Conservation (phyloP, 2,113 vertebrate genomes). For the Hypanus sabinus region DNA sequence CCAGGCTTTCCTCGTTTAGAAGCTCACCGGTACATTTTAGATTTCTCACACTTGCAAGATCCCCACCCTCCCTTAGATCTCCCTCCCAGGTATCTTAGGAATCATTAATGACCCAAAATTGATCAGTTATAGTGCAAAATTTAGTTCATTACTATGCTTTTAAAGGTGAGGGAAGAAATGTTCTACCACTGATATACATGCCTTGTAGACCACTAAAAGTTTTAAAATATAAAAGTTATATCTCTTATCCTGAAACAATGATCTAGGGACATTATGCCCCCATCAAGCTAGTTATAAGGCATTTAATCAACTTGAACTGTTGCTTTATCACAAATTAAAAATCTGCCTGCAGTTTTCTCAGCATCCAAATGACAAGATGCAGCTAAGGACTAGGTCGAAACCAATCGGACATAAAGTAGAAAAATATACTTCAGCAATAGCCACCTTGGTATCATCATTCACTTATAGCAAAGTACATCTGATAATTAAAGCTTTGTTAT, state of each 20-base stretch:
- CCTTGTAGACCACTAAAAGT: conserved; percentile 3
- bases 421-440: background rate
- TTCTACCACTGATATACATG: background rate
- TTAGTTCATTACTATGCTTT: background rate
- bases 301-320: background rate
- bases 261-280: background rate
- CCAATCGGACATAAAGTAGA: background rate
- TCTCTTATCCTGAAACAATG: background rate
- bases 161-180: background rate
- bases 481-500: conserved; percentile 64
- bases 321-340: background rate
- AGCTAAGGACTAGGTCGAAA: background rate
- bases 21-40: background rate
- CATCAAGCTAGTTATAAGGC: background rate
- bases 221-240: conserved; percentile 47
- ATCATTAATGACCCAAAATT: background rate
- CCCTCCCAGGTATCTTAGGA: background rate
- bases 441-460: background rate
- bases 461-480: conserved; percentile 52
- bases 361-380: background rate
- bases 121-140: background rate
- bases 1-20: background rate
- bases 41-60: background rate
- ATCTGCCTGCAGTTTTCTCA: background rate
- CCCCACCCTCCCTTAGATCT: background rate